phyloP scores from a whole-genome alignment of 1,140 invertebrate genomes.

The Periplaneta americana region DNA sequence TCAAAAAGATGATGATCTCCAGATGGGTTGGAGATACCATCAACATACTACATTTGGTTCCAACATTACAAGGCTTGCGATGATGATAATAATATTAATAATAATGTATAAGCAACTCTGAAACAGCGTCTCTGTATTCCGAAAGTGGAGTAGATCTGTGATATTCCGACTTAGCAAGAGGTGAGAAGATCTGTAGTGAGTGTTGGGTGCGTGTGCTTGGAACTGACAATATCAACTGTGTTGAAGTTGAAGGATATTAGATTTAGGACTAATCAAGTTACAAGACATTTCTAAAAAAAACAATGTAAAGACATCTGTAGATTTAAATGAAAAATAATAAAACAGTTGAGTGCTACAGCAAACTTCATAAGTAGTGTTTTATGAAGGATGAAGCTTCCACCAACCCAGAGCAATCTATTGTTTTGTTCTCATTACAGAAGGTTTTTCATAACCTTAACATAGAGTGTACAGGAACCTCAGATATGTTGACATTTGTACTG shows the following conservation, averaged over 20 bases:
- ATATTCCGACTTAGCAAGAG: background rate
- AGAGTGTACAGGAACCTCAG: no score
- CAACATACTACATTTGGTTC: background rate
- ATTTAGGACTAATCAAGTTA: background rate
- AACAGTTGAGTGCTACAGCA: background rate
- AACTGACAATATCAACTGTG: background rate
- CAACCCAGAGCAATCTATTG: no score
- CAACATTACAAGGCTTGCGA: background rate
- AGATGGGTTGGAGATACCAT: background rate
- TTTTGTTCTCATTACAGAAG: no score
- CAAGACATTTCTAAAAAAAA: background rate
- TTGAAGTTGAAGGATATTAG: background rate
- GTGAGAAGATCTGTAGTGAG: background rate
- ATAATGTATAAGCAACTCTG: background rate
- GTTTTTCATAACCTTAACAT: no score
- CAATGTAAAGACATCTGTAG: no score
- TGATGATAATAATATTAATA: background rate
- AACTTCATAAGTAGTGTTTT: no score
- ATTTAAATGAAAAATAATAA: background rate
- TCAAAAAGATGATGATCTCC: no score
- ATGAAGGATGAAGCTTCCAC: no score
- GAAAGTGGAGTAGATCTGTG: slow-evolving; percentile 7
- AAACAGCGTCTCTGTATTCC: background rate
- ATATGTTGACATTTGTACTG: no score
- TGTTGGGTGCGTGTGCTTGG: background rate